Evolutionary conservation across 2,888 invertebrate species (phyloP).

Genomic region (Cylindroiulus punctatus): DNA sequence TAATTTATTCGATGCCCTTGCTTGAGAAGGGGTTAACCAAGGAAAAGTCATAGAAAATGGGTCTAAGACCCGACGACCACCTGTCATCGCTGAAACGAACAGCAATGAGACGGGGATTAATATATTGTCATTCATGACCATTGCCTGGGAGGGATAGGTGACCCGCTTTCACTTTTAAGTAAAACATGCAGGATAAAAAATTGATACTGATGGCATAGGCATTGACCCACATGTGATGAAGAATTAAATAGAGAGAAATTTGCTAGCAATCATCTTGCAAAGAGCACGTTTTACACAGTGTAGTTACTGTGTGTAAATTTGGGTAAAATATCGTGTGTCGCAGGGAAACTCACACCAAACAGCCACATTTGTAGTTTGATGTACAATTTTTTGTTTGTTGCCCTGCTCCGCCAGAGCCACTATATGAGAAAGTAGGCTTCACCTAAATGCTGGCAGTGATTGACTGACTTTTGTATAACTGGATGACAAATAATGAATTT

Average conservation of each 20-base stretch:
- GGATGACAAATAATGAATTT: too few relatives aligned
- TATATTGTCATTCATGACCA: not conserved
- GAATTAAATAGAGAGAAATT: not conserved
- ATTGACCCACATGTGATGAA: not conserved
- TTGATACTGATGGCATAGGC: not conserved
- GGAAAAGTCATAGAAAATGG: not conserved
- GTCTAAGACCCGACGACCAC: not conserved
- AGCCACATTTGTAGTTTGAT: too few relatives aligned
- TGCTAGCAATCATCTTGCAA: too few relatives aligned
- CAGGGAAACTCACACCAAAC: too few relatives aligned
- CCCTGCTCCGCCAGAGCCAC: too few relatives aligned
- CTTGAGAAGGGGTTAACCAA: not conserved
- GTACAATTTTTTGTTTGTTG: too few relatives aligned
- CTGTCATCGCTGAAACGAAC: not conserved
- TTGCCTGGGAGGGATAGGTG: conserved; percentile 24
- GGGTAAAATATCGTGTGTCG: too few relatives aligned
- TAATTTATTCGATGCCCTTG: not conserved
- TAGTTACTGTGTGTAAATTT: too few relatives aligned
- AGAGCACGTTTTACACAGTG: too few relatives aligned
- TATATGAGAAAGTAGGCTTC: too few relatives aligned
- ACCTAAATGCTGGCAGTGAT: too few relatives aligned
- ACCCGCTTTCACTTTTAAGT: conserved; percentile 17
- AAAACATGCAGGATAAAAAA: not conserved
- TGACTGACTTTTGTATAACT: too few relatives aligned
- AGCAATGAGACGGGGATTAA: not conserved